phyloP scores from a whole-genome alignment of 2,888 invertebrate genomes.

The Lissonota sp. region DNA sequence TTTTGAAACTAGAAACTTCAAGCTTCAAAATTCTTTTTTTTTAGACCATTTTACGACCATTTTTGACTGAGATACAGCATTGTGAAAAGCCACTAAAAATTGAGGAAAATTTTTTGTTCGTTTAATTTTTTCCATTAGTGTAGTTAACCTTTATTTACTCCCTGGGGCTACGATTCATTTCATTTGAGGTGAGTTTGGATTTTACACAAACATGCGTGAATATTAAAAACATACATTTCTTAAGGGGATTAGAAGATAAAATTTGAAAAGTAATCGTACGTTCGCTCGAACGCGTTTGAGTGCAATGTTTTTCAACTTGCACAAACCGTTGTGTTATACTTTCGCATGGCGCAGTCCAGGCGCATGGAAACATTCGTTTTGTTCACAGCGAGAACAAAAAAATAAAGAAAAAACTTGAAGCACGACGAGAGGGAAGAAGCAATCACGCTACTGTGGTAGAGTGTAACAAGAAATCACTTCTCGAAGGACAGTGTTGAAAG shows the following conservation, averaged over 20 bases:
- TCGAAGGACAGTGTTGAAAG: slow-evolving; percentile 34
- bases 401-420: background rate
- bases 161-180: too few species aligned
- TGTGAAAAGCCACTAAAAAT: too few species aligned
- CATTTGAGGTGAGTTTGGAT: too few species aligned
- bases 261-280: slow-evolving; percentile 3
- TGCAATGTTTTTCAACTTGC: slow-evolving; percentile 18
- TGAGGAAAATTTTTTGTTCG: too few species aligned
- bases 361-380: slow-evolving; percentile 35
- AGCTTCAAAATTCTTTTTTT: too few species aligned
- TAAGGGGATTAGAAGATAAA: background rate
- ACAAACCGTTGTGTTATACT: background rate
- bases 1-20: too few species aligned
- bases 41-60: too few species aligned
- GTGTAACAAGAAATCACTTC: slow-evolving; percentile 61
- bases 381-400: slow-evolving; percentile 2
- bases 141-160: too few species aligned
- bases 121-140: too few species aligned
- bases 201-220: too few species aligned
- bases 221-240: too few species aligned
- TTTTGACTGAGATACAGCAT: too few species aligned
- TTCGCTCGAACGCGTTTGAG: slow-evolving; percentile 7
- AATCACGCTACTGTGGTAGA: slow-evolving; percentile 47
- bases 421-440: slow-evolving; percentile 37
- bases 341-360: background rate